Evolutionary conservation across 2,888 invertebrate species (phyloP), one percentile per base, ranked within the genome.

Genomic region (Oligia strigilis): DNA sequence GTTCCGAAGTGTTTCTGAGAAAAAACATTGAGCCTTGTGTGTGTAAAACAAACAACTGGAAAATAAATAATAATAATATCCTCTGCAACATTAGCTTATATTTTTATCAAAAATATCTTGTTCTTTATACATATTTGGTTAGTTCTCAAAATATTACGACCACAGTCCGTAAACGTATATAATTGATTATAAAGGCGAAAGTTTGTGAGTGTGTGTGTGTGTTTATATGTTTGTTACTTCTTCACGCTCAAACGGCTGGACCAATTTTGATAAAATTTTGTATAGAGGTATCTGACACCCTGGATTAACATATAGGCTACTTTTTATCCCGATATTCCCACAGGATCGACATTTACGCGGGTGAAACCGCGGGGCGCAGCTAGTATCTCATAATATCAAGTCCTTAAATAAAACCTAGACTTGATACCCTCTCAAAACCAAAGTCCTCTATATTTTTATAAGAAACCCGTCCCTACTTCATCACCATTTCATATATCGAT

Each of bases 401-500:
- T 43, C 72, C 55, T 75, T 77, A 58, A 86, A 71, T 72, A 64
- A 58, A 75, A 75, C n/a, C 72, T 79, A 78, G 65, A 64, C 78
- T 78, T 19, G 46, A 78, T 72, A 75, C 40, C 72, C 55, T 72
- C 36, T 84, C 62, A 62, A 77, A 75, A 29, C 46, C 74, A 17
- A 69, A 77, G 43, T 83, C 60, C 58, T 69, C 55, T 23, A 77
- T 83, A 83, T 87, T 82, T 82, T 80, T 72, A 40, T 72, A 72
- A 77, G 66, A 76, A 80, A 71, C 80, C 79, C 75, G 52, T 82
- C 78, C 82, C 80, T 90, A 87, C 87, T 91, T 91, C 87, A 90
- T 92, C 91, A 88, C 83, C 88, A 91, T 91, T 90, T 84, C 79
- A 82, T 88, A 89, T 82, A 92, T 92, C 87, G 91, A 90, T 88